These are phyloP conservation scores for Barbus barbus DNA, from an alignment of 2,113 vertebrate species.

Conservation along the genomic window DNA sequence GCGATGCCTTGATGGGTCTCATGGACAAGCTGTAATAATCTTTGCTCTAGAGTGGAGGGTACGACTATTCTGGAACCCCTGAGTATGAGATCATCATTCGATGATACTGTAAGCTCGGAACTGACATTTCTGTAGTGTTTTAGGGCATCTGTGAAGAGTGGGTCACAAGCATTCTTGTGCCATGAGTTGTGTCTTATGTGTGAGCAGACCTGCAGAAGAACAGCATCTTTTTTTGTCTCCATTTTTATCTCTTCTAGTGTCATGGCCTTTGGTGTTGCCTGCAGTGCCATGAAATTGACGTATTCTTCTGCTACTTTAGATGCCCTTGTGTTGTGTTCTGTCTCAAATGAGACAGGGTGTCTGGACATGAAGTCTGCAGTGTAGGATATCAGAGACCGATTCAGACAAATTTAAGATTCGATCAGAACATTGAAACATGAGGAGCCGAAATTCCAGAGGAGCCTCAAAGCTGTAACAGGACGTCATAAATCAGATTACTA, in stretches of 20 bases:
- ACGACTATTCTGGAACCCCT: slow-evolving; percentile 39
- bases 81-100: slow-evolving; percentile 34
- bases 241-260: too few relatives aligned
- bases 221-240: slow-evolving; percentile 4
- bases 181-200: slow-evolving; percentile 39
- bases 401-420: too few relatives aligned
- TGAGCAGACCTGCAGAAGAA: slow-evolving; percentile 40
- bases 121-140: slow-evolving; percentile 32
- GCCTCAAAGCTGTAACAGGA: too few relatives aligned
- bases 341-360: slow-evolving; percentile 3
- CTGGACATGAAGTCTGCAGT: slow-evolving; percentile 46
- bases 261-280: too few relatives aligned
- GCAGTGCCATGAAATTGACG: too few relatives aligned
- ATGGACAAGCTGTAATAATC: slow-evolving; percentile 42
- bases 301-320: too few relatives aligned
- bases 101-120: slow-evolving; percentile 28
- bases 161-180: slow-evolving; percentile 15
- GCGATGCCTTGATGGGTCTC: slow-evolving; percentile 52
- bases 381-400: too few relatives aligned
- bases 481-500: too few relatives aligned
- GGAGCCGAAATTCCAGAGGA: too few relatives aligned
- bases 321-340: background rate
- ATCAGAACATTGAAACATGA: too few relatives aligned
- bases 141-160: background rate
- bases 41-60: slow-evolving; percentile 10